Evolutionary conservation across 2,113 vertebrate genomes (phyloP).

Genomic region (Etheostoma spectabile): DNA sequence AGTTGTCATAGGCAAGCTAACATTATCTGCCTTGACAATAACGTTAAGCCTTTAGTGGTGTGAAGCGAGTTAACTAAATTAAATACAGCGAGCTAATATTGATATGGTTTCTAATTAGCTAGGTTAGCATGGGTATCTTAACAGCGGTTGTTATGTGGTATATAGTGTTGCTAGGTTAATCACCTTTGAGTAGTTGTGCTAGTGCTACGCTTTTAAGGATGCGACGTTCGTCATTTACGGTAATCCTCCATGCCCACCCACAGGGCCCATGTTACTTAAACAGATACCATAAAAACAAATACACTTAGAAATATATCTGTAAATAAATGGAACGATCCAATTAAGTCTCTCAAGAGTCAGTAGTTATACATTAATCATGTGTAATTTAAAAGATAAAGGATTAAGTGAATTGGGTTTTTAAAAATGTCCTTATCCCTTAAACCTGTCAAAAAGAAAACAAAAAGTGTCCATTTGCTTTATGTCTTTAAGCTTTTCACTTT

Average conservation of each 20-base stretch:
- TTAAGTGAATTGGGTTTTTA: too few relatives aligned
- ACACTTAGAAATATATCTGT: not conserved
- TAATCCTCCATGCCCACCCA: not conserved
- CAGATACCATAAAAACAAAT: not conserved
- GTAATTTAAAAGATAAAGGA: too few relatives aligned
- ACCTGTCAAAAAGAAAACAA: too few relatives aligned
- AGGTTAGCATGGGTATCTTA: fast-evolving
- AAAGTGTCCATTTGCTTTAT: too few relatives aligned
- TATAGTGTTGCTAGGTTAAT: not conserved
- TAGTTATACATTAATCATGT: too few relatives aligned
- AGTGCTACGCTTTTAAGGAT: not conserved
- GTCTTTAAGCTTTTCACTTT: too few relatives aligned
- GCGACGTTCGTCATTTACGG: not conserved
- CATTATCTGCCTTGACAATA: not conserved
- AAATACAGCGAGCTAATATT: not conserved
- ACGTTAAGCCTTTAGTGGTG: not conserved
- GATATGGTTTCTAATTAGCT: not conserved
- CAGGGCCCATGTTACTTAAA: not conserved
- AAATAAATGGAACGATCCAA: too few relatives aligned
- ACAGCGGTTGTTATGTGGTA: not conserved
- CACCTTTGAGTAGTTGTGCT: not conserved
- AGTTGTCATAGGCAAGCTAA: slow-evolving; percentile 2
- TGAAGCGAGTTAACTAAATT: not conserved
- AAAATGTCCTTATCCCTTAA: too few relatives aligned
- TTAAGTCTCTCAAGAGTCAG: too few relatives aligned